Conservation (phyloP, 2,888 invertebrate genomes). For the Drosophila nigricruria region DNA sequence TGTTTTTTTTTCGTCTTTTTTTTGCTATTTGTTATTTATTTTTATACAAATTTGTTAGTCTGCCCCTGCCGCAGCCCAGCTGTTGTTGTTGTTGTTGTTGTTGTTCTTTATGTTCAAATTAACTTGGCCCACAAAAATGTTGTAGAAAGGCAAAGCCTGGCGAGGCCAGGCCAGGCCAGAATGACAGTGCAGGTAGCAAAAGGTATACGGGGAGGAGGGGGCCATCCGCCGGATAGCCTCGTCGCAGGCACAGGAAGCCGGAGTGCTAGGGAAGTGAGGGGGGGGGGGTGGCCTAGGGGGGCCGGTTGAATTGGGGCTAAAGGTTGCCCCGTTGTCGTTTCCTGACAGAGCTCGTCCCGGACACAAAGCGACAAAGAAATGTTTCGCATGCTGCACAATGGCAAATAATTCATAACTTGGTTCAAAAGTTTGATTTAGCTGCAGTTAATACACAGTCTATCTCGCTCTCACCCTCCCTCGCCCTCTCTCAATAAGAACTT, state of each 20-base stretch:
- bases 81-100: constrained; percentile 24
- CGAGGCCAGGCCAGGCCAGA: constrained; percentile 8
- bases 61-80: constrained; percentile 5
- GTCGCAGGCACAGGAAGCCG: constrained; percentile 5
- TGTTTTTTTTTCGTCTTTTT: not conserved
- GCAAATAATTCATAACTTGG: constrained; percentile 79
- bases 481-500: not conserved
- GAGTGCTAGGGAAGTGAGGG: not conserved
- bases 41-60: constrained; percentile 48
- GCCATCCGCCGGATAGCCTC: constrained; percentile 25
- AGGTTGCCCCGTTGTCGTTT: constrained; percentile 41
- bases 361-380: constrained; percentile 67
- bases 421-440: constrained; percentile 78
- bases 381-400: constrained; percentile 76
- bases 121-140: constrained; percentile 63
- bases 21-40: constrained; percentile 30
- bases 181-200: constrained; percentile 67
- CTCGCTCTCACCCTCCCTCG: constrained; percentile 3
- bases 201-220: constrained; percentile 16
- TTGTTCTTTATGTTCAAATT: constrained; percentile 65
- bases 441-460: constrained; percentile 68
- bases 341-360: constrained; percentile 30
- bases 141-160: constrained; percentile 19
- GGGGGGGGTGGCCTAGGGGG: not conserved
- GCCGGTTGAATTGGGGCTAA: constrained; percentile 22